Evolutionary conservation across 1,140 invertebrate species (phyloP).

Genomic region (Theocolax elegans): DNA sequence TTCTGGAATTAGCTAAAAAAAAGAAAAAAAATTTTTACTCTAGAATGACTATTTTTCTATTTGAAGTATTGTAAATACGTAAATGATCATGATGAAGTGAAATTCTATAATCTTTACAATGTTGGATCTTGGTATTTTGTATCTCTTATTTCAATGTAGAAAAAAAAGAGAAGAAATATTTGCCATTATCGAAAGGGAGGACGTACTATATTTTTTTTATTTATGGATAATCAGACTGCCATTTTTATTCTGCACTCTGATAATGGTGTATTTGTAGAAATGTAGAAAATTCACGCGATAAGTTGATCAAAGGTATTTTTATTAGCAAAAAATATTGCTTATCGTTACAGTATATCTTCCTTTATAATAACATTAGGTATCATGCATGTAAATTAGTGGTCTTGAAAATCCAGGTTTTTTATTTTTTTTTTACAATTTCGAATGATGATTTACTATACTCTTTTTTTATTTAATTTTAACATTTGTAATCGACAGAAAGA

Average conservation of each 20-base stretch:
- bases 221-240: slow-evolving; percentile 28
- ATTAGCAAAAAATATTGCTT: slow-evolving; percentile 38
- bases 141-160: slow-evolving; percentile 25
- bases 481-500: not conserved
- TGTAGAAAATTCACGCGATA: slow-evolving; percentile 24
- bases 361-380: slow-evolving; percentile 2
- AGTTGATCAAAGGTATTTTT: slow-evolving; percentile 9
- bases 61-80: slow-evolving; percentile 35
- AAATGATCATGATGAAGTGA: not conserved
- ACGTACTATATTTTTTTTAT: slow-evolving; percentile 10
- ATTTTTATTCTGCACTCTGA: slow-evolving; percentile 24
- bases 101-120: slow-evolving; percentile 5
- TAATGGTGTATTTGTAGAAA: slow-evolving; percentile 20
- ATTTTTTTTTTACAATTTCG: slow-evolving; percentile 1
- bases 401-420: no score
- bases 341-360: not conserved
- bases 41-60: slow-evolving; percentile 39
- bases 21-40: slow-evolving; percentile 9
- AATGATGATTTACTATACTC: not conserved
- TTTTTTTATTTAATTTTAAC: not conserved
- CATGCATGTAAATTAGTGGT: no score
- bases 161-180: no score
- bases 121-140: slow-evolving; percentile 35
- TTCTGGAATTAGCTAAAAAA: slow-evolving; percentile 6
- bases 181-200: slow-evolving; percentile 25